These are phyloP conservation scores for Cichladusa arquata DNA, from an alignment of 2,113 vertebrate genomes.

Conservation along the genomic window DNA sequence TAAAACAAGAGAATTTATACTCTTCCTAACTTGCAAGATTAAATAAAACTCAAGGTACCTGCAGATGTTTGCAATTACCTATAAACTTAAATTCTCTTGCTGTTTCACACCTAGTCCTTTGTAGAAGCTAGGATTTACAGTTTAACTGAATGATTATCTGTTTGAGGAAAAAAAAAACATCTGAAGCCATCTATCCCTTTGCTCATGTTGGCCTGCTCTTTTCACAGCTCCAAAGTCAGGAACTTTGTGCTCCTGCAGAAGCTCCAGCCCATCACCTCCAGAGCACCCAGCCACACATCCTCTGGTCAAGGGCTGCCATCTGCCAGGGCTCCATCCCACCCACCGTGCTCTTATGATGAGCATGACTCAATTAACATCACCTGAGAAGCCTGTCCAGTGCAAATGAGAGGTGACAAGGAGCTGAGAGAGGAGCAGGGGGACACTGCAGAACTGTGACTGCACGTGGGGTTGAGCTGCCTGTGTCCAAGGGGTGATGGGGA, in stretches of 20 bases:
- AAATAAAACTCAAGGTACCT: background rate
- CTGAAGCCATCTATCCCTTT: background rate
- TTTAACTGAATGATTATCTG: background rate
- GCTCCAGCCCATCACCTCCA: background rate
- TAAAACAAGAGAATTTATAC: background rate
- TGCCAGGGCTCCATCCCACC: background rate
- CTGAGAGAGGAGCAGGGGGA: background rate
- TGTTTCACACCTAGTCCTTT: background rate
- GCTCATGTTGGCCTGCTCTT: background rate
- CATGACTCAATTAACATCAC: background rate
- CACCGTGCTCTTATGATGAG: background rate
- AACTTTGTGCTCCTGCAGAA: background rate
- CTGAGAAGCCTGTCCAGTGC: background rate
- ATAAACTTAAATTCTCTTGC: background rate
- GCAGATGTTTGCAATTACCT: background rate
- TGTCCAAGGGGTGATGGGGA: fast-evolving
- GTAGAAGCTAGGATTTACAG: background rate
- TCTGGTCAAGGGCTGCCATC: background rate
- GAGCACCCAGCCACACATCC: background rate
- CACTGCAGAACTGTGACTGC: background rate
- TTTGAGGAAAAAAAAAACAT: background rate
- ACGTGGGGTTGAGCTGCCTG: background rate
- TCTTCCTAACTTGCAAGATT: background rate
- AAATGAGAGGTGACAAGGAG: slow-evolving; percentile 32
- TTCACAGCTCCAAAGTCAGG: background rate